A percentile compares a stretch with the other conserved stretches of the same genome.
Conservation (phyloP, 2,888 invertebrate genomes). For the Argyresthia goedartella region DNA sequence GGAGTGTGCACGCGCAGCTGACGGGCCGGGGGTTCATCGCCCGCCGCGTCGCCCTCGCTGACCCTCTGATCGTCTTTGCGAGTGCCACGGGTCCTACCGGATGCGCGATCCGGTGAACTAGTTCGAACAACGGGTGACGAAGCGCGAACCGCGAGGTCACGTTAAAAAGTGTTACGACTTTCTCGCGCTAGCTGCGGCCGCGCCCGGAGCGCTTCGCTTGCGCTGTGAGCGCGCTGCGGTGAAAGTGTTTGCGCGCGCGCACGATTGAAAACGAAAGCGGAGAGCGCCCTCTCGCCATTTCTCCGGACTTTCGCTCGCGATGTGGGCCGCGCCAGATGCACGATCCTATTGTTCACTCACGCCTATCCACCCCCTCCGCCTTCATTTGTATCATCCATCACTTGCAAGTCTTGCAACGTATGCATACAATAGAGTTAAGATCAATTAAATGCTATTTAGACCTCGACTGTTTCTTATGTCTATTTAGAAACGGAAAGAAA, state of each 20-base stretch:
- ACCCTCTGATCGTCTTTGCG: slow-evolving; percentile 46
- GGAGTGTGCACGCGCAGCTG: slow-evolving; percentile 66
- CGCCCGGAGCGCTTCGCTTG: no score
- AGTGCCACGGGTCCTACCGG: slow-evolving; percentile 25
- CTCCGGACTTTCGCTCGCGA: slow-evolving; percentile 69
- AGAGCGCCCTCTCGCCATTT: slow-evolving; percentile 70
- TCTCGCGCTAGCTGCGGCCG: slow-evolving; percentile 38
- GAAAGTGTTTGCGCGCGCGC: slow-evolving; percentile 66
- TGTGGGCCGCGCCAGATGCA: slow-evolving; percentile 60
- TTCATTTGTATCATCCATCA: background rate
- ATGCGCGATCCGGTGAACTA: slow-evolving; percentile 52
- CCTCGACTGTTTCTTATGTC: no score
- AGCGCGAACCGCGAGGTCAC: slow-evolving; percentile 64
- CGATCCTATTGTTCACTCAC: slow-evolving; percentile 49
- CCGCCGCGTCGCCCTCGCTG: slow-evolving; percentile 47
- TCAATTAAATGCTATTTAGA: no score
- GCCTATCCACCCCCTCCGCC: slow-evolving; percentile 7
- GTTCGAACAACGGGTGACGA: slow-evolving; percentile 62
- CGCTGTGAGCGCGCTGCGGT: slow-evolving; percentile 49
- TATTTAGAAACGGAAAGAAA: no score
- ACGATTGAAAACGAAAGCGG: slow-evolving; percentile 71
- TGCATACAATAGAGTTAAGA: no score
- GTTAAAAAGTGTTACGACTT: slow-evolving; percentile 69
- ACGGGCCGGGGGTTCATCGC: slow-evolving; percentile 62
- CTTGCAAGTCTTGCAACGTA: no score